These are phyloP conservation scores for Salvelinus sp. DNA, from an alignment of 2,113 vertebrate genomes.

Conservation along the genomic window DNA sequence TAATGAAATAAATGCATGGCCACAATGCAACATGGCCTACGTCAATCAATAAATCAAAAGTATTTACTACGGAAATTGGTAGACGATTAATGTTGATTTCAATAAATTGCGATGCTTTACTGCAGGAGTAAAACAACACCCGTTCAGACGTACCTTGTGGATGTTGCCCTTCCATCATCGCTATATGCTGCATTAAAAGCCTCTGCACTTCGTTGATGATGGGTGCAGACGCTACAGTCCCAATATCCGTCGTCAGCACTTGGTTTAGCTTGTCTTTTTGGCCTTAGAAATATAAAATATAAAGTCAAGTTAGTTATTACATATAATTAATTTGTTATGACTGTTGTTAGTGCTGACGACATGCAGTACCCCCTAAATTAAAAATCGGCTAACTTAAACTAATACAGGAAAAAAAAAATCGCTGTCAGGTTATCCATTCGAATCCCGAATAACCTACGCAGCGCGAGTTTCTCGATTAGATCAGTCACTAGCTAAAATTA, in stretches of 20 bases:
- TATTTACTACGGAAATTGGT: constrained; percentile 50
- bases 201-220: constrained; percentile 97
- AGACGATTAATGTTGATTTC: constrained; percentile 63
- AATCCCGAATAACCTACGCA: constrained; percentile 31
- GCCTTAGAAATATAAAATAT: constrained; percentile 74
- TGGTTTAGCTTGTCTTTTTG: constrained; percentile 98
- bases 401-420: too few relatives aligned
- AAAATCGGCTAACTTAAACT: background rate
- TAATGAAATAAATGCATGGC: background rate
- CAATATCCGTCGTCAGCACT: constrained; percentile 95
- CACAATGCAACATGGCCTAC: constrained; percentile 2
- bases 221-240: constrained; percentile 99
- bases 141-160: constrained; percentile 85
- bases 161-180: constrained; percentile 99
- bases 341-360: background rate
- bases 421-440: constrained; percentile 52
- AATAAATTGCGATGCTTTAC: constrained; percentile 57
- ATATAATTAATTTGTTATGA: constrained; percentile 10
- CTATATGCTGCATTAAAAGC: constrained; percentile 99
- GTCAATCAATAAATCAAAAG: constrained; percentile 62
- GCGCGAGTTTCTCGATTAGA: background rate
- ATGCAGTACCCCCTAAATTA: background rate
- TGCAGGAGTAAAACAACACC: constrained; percentile 38
- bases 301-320: constrained; percentile 57
- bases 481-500: constrained; percentile 14